phyloP scores from a whole-genome alignment of 1,140 invertebrate species.

The Temnothorax nylanderi region DNA sequence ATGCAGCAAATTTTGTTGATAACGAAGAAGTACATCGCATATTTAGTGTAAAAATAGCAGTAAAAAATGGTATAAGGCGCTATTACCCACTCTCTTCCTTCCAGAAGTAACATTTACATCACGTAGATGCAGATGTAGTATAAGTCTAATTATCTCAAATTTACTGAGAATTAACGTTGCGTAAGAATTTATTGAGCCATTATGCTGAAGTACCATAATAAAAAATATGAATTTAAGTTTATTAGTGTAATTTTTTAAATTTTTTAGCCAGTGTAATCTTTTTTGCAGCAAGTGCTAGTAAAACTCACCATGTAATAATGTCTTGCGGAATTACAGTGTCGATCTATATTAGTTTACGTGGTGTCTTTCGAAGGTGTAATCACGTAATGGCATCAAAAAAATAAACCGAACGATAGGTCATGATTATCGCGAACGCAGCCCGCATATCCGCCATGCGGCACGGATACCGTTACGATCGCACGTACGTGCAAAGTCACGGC shows the following conservation, averaged over 20 bases:
- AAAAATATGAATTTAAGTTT: constrained; percentile 1
- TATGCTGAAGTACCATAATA: neutral
- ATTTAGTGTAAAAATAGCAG: neutral
- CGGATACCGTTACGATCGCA: constrained; percentile 20
- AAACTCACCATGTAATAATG: neutral
- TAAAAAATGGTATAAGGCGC: neutral
- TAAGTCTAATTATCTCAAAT: constrained; percentile 7
- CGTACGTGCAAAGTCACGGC: constrained; percentile 31
- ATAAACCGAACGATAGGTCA: constrained; percentile 1
- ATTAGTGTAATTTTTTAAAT: constrained; percentile 3
- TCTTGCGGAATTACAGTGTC: neutral
- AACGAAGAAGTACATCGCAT: neutral
- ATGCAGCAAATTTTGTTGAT: neutral
- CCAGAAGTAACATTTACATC: neutral
- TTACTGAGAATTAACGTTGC: neutral
- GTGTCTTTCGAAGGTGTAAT: neutral
- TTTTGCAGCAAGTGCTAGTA: neutral
- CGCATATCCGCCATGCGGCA: constrained; percentile 17
- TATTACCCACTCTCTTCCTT: neutral
- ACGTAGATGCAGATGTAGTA: neutral
- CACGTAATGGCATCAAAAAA: constrained; percentile 13
- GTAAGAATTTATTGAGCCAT: neutral
- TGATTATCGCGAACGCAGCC: constrained; percentile 18
- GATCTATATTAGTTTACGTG: neutral
- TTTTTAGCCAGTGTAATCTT: neutral